Evolutionary conservation across 1,140 invertebrate species (phyloP).

Genomic region (Drosophila bipectinata): DNA sequence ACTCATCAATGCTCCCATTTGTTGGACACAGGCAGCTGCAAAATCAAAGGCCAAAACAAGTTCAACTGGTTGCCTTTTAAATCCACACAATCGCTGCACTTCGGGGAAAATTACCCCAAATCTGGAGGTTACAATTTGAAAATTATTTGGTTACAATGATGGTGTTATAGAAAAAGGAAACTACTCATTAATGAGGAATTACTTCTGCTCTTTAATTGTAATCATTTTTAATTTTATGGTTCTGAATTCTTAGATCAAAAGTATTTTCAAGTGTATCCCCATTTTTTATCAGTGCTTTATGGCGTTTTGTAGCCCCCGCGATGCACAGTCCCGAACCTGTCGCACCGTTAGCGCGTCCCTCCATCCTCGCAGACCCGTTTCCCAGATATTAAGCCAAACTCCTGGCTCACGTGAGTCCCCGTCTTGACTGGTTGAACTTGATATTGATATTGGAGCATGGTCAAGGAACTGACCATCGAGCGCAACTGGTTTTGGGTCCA

Average conservation of each 20-base stretch:
- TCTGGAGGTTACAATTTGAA: neutral
- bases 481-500: slow-evolving; percentile 58
- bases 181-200: too few species aligned
- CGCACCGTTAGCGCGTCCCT: slow-evolving; percentile 63
- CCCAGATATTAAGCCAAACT: slow-evolving; percentile 1
- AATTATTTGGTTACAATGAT: neutral
- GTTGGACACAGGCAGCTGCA: slow-evolving; percentile 61
- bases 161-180: too few species aligned
- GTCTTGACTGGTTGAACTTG: slow-evolving; percentile 76
- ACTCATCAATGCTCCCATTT: slow-evolving; percentile 60
- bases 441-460: slow-evolving; percentile 73
- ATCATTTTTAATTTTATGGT: neutral
- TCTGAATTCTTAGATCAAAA: neutral
- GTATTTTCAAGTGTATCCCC: neutral
- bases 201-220: too few species aligned
- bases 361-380: slow-evolving; percentile 23
- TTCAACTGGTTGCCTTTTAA: slow-evolving; percentile 73
- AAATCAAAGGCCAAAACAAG: slow-evolving; percentile 64
- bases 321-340: slow-evolving; percentile 56
- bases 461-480: slow-evolving; percentile 58
- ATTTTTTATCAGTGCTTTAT: slow-evolving; percentile 9
- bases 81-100: slow-evolving; percentile 58
- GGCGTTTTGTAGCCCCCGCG: slow-evolving; percentile 48
- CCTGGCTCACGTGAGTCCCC: slow-evolving; percentile 26
- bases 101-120: slow-evolving; percentile 5